Evolutionary conservation across 2,888 invertebrate genomes (phyloP).

Genomic region (Pharmacophagus antenor): DNA sequence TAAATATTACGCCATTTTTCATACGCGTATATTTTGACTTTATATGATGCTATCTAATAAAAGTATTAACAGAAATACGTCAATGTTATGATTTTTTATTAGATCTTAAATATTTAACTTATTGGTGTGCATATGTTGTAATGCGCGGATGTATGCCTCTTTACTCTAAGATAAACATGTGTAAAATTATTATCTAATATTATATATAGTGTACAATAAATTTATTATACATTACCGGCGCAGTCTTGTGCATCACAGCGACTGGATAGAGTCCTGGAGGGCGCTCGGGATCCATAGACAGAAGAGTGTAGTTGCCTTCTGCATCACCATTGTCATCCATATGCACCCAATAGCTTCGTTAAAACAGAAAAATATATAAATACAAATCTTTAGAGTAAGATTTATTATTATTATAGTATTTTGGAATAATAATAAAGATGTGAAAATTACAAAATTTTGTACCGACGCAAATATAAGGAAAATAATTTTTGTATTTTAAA

Average conservation of each 20-base stretch:
- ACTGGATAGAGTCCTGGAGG: constrained; percentile 90
- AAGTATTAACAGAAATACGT: too few relatives aligned
- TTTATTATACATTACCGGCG: constrained; percentile 88
- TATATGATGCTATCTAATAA: too few relatives aligned
- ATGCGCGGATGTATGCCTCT: too few relatives aligned
- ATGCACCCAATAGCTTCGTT: constrained; percentile 90
- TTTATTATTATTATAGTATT: neutral
- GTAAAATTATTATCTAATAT: neutral
- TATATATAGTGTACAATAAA: too few relatives aligned
- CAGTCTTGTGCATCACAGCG: constrained; percentile 84
- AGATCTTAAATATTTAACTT: too few relatives aligned
- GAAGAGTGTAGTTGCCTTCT: constrained; percentile 95
- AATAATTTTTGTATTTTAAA: neutral
- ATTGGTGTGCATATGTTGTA: too few relatives aligned
- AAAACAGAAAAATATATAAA: constrained; percentile 8
- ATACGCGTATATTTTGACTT: too few relatives aligned
- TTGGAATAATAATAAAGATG: neutral
- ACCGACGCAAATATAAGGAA: neutral
- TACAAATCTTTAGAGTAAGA: neutral
- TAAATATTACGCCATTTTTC: too few relatives aligned
- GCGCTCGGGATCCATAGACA: constrained; percentile 78
- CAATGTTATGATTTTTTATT: too few relatives aligned
- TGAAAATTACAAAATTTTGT: neutral
- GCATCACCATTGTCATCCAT: constrained; percentile 96
- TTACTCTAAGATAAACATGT: neutral